phyloP scores from a whole-genome alignment of 2,888 invertebrate species.

The Cataglyphis albicans region DNA sequence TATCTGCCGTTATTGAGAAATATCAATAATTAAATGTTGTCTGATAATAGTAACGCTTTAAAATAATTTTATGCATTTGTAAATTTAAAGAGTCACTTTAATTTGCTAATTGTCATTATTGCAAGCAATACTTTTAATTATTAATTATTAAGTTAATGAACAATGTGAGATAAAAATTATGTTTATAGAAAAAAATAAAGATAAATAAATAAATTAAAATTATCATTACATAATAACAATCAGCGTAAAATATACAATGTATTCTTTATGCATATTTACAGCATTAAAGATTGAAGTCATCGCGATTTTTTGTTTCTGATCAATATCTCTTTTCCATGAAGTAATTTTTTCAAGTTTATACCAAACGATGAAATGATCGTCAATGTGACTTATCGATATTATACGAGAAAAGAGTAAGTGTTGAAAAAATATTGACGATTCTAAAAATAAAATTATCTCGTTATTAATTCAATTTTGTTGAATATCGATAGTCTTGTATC shows the following conservation, averaged over 20 bases:
- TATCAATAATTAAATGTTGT: not conserved
- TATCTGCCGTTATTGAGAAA: not conserved
- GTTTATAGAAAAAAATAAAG: not conserved
- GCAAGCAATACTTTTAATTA: not conserved
- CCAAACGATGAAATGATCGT: slow-evolving; percentile 19
- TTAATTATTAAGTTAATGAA: slow-evolving; percentile 14
- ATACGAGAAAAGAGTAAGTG: not conserved
- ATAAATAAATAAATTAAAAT: slow-evolving; percentile 7
- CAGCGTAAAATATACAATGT: not conserved
- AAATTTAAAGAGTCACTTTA: slow-evolving; percentile 1
- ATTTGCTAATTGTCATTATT: not conserved
- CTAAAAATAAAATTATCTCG: slow-evolving; percentile 39
- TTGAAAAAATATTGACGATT: slow-evolving; percentile 17
- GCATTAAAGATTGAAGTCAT: not conserved
- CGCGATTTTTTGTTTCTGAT: not conserved
- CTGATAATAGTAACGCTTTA: not conserved
- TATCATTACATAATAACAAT: not conserved
- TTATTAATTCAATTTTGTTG: slow-evolving; percentile 24
- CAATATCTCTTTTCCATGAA: not conserved
- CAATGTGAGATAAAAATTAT: not conserved
- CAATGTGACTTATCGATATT: not conserved
- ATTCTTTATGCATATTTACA: not conserved
- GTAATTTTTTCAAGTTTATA: not conserved
- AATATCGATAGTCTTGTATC: slow-evolving; percentile 6
- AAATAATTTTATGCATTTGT: not conserved